Base-by-base conservation (phyloP, 2,113 vertebrate species). In the Catagonus wagneri region DNA sequence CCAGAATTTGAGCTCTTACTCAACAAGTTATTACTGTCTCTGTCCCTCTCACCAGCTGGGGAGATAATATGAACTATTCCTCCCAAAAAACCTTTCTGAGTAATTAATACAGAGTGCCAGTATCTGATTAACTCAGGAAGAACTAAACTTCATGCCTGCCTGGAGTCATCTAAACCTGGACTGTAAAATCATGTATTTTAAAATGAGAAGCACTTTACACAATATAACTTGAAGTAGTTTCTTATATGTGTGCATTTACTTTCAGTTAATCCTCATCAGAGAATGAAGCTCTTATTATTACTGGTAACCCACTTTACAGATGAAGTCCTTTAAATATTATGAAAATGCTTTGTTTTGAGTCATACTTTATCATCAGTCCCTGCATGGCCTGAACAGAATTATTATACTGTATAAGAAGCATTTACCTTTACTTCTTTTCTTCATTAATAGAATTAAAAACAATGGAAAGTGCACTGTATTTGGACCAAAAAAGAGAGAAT, bases 391-490 rank as follows among this genome's bases (percentile, higher is more conserved):
- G 58, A 88, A 61, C 50, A 84, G 1, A 7, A 81, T 71, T 92
- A 78, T 90, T 92, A 56, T 95, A 85, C 81, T 89, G 13, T 68
- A 34, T 63, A 81, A 76, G 2, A 92, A 5, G 19, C 32, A 66
- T 83, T 92, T 92, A 52, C 56, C 54, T 80, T 17, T 34, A 89
- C 93, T 10, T 19, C 23, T 94, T 85, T 32, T 12, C 25, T 6
- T 94, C 52, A 66, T 86, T 93, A 86, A 72, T 69, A 7, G 27
- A 88, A 84, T 90, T 96, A 94, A 88, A 93, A 79, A 22, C 17
- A 92, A 29, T 83, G 34, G 10, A 88, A 95, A 93, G 93, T 83
- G 11, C 36, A 66, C 79, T 86, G 39, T 83, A 5, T 88, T 76
- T 94, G 81, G 93, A 9, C 15, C 93, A 78, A 71, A 85, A 91